These are phyloP conservation scores for Tetropium fuscum DNA, from an alignment of 2,888 invertebrate genomes.

Conservation along the genomic window DNA sequence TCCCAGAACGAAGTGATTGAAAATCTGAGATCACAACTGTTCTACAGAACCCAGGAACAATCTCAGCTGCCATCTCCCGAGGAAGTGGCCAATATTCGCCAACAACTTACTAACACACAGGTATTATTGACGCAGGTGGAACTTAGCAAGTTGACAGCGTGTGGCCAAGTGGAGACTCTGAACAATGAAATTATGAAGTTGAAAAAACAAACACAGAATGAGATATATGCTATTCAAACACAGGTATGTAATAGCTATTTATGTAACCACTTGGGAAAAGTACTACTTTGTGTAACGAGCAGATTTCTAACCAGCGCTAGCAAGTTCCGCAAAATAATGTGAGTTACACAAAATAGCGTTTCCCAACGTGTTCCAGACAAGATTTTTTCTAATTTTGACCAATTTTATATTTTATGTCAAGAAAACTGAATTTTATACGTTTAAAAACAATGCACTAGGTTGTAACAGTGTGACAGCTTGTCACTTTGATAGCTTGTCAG, in stretches of 20 bases:
- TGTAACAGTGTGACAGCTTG: no score
- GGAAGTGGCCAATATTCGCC: slow-evolving; percentile 59
- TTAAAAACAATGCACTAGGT: no score
- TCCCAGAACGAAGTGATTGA: slow-evolving; percentile 27
- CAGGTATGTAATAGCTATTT: slow-evolving; percentile 46
- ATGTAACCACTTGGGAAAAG: no score
- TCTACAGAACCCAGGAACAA: background rate
- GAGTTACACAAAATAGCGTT: background rate
- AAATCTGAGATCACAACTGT: slow-evolving; percentile 33
- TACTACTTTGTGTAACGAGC: no score
- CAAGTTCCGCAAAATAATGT: no score
- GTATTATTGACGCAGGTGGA: slow-evolving; percentile 67
- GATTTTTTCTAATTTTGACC: no score
- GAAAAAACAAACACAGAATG: slow-evolving; percentile 35
- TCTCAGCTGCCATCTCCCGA: slow-evolving; percentile 18
- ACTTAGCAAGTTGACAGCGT: slow-evolving; percentile 57
- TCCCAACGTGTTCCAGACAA: background rate
- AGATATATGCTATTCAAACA: slow-evolving; percentile 45
- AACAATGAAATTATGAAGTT: slow-evolving; percentile 31
- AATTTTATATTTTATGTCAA: no score
- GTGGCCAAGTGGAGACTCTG: slow-evolving; percentile 46
- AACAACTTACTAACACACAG: slow-evolving; percentile 66
- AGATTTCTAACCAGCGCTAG: no score
- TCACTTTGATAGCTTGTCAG: no score
- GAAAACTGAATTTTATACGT: no score